These are phyloP conservation scores for Ammodytes dubius DNA, from an alignment of 2,113 vertebrate species.

Conservation along the genomic window DNA sequence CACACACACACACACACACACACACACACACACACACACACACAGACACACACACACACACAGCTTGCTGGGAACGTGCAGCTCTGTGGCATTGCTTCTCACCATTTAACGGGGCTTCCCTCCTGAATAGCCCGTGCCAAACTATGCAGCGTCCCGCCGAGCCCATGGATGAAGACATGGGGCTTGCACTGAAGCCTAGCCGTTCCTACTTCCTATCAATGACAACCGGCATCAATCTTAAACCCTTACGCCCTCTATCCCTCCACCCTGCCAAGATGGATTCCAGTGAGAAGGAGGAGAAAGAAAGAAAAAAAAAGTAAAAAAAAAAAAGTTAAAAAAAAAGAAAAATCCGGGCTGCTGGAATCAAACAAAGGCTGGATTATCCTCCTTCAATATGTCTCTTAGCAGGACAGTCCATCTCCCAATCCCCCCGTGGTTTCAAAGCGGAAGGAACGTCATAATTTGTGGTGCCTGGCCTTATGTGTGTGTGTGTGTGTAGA, in stretches of 20 bases:
- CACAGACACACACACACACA: too few relatives aligned
- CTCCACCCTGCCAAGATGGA: slow-evolving; percentile 75
- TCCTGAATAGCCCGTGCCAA: slow-evolving; percentile 90
- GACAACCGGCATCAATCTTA: slow-evolving; percentile 96
- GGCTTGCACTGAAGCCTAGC: slow-evolving; percentile 91
- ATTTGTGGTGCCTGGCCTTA: slow-evolving; percentile 28
- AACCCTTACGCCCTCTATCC: slow-evolving; percentile 83
- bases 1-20: too few relatives aligned
- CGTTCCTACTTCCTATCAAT: slow-evolving; percentile 91
- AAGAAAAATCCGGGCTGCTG: slow-evolving; percentile 67
- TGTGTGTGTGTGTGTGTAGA: too few relatives aligned
- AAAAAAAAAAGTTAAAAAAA: too few relatives aligned
- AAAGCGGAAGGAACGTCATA: slow-evolving; percentile 61
- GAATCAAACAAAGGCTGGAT: slow-evolving; percentile 88
- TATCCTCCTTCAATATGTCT: slow-evolving; percentile 81
- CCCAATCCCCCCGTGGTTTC: slow-evolving; percentile 58
- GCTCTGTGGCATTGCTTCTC: slow-evolving; percentile 89
- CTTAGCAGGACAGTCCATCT: slow-evolving; percentile 73
- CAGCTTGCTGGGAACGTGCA: slow-evolving; percentile 83
- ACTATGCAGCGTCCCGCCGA: slow-evolving; percentile 91
- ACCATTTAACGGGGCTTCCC: slow-evolving; percentile 89
- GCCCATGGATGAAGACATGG: slow-evolving; percentile 88
- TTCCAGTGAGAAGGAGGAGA: slow-evolving; percentile 67
- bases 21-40: too few relatives aligned
- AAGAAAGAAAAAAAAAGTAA: slow-evolving; percentile 76